Evolutionary conservation across 2,888 invertebrate species (phyloP), one percentile per base, ranked within the genome.

Genomic region (Hypsopygia costalis): DNA sequence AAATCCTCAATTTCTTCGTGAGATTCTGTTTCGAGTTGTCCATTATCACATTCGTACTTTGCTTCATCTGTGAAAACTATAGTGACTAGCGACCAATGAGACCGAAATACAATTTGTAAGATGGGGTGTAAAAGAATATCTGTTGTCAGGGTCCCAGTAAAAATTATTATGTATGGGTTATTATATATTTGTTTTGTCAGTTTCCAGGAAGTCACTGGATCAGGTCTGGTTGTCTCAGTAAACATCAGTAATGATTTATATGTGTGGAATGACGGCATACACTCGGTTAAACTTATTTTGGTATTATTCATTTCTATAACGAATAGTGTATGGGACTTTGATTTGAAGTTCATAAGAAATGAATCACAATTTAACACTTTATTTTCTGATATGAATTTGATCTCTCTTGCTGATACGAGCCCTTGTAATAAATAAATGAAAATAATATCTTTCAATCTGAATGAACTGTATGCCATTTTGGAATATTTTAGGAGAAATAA

Each of bases 61-160:
- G 11, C 39, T 8, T 25, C 32, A 20, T 34, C 9, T 22, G 65
- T 63, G 8, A 68, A 41, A 6, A 69, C 47, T 22, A 78, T 40
- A 34, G 64, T 61, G 0, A 72, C 7, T 1, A 55, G 16, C 10
- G 68, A 66, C 53, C 62, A 62, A 36, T 59, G 49, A 1, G 61
- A 62, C 39, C 11, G 28, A 12, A 45, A 28, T 7, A 51, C 7
- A n/a, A 31, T 12, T 5, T 39, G 40, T 21, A 58, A 22, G 1
- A 51, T 10, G n/a, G 37, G 21, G 29, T 43, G 36, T 7, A 62
- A 28, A 7, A 69, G 42, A 6, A 28, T 33, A 6, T 44, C 34
- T n/a, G 36, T 3, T 6, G 49, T 47, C 25, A 69, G 43, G 21
- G 44, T 34, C 38, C 43, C 47, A 1, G 51, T 56, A 16, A 58